These are phyloP conservation scores for Exocentrus adspersus DNA, from an alignment of 2,888 invertebrate genomes.

Conservation along the genomic window DNA sequence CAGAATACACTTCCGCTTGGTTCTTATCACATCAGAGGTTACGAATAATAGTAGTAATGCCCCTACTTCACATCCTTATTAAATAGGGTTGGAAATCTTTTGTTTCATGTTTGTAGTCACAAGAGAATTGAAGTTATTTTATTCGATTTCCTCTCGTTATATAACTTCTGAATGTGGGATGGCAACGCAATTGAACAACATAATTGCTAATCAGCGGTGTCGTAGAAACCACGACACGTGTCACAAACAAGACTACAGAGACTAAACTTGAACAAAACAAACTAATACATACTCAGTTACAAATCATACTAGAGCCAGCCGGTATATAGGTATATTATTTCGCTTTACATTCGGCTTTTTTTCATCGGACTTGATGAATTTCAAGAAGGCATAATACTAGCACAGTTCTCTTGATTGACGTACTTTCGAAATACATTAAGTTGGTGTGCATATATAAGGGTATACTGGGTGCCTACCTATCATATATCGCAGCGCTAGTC, in stretches of 20 bases:
- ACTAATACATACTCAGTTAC: too few relatives aligned
- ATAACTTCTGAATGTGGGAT: constrained; percentile 44
- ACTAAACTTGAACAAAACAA: constrained; percentile 54
- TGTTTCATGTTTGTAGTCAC: constrained; percentile 36
- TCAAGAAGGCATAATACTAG: too few relatives aligned
- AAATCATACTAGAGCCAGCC: too few relatives aligned
- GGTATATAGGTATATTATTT: too few relatives aligned
- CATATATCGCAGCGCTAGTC: too few relatives aligned
- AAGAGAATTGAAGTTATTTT: constrained; percentile 48
- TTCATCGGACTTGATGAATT: too few relatives aligned
- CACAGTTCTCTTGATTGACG: too few relatives aligned
- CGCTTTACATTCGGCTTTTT: too few relatives aligned
- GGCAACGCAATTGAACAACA: constrained; percentile 59
- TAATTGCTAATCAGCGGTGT: constrained; percentile 59
- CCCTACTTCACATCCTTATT: too few relatives aligned
- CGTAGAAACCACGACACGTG: constrained; percentile 58
- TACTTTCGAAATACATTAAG: too few relatives aligned
- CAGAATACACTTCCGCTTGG: constrained; percentile 10
- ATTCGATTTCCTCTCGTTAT: constrained; percentile 47
- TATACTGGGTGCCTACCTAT: too few relatives aligned
- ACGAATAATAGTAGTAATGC: constrained; percentile 25
- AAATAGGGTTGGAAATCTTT: constrained; percentile 31
- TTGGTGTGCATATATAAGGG: too few relatives aligned
- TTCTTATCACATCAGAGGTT: constrained; percentile 2
- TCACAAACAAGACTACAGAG: constrained; percentile 58